Percentiles rank a stretch among this genome's conserved stretches.
Conservation (phyloP, 2,888 invertebrate species). For the Sericinus montela region DNA sequence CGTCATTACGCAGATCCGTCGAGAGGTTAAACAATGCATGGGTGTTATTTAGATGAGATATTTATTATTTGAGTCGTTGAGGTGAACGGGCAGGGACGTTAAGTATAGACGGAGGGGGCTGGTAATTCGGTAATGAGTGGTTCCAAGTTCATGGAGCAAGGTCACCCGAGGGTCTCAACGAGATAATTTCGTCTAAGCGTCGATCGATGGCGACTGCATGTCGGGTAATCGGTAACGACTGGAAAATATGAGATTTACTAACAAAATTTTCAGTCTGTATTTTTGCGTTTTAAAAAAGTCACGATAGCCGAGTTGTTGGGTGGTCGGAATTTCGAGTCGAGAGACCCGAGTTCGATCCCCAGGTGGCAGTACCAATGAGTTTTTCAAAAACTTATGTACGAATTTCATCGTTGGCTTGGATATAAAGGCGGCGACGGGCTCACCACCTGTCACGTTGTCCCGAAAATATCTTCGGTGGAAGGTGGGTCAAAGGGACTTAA, state of each 20-base stretch:
- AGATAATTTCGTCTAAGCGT: slow-evolving; percentile 51
- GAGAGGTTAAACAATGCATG: slow-evolving; percentile 61
- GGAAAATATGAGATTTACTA: slow-evolving; percentile 1
- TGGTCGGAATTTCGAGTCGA: no score
- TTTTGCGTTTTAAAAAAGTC: no score
- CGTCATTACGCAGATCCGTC: slow-evolving; percentile 62
- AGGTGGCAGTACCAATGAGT: no score
- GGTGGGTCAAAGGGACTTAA: no score
- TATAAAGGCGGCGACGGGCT: no score
- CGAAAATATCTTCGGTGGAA: no score
- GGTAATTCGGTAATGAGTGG: slow-evolving; percentile 77
- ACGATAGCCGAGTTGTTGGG: no score
- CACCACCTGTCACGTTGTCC: no score
- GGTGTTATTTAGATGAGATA: slow-evolving; percentile 76
- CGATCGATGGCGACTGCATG: slow-evolving; percentile 35
- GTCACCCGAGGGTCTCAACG: slow-evolving; percentile 53
- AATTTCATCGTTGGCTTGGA: no score
- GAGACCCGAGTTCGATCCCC: no score
- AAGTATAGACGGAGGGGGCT: slow-evolving; percentile 66
- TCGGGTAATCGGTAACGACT: slow-evolving; percentile 15
- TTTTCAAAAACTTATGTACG: no score
- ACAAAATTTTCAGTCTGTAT: neutral
- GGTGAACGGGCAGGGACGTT: slow-evolving; percentile 43
- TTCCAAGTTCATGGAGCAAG: slow-evolving; percentile 63
- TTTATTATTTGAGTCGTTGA: slow-evolving; percentile 75